These are phyloP conservation scores for Lycopodina hypogea DNA, from an alignment of 37 sponge, comb jelly and placozoan genomes.

Conservation along the genomic window DNA sequence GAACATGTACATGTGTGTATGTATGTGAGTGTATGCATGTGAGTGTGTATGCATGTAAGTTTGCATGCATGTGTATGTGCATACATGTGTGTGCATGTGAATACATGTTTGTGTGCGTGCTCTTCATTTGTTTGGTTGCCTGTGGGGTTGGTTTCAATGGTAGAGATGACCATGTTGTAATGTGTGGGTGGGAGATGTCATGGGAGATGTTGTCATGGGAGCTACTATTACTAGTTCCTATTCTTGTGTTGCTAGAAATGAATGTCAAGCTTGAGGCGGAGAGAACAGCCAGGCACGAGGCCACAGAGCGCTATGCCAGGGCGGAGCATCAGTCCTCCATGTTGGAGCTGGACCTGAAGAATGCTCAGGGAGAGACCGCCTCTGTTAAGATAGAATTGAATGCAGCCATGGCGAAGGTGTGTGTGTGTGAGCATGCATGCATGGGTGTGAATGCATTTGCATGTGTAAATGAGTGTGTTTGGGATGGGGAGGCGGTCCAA, in stretches of 20 bases:
- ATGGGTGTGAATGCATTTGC: conserved; percentile 20
- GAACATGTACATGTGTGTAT: no score
- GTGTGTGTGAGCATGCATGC: neutral
- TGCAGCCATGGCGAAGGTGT: conserved; percentile 18
- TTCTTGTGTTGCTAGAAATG: no score
- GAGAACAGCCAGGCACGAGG: conserved; percentile 18
- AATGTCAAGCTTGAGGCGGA: conserved; percentile 47
- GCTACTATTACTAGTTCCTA: no score
- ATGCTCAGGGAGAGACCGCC: conserved; percentile 23
- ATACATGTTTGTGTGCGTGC: no score
- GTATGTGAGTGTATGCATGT: no score
- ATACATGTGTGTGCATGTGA: no score
- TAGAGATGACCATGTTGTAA: no score
- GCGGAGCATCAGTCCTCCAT: conserved; percentile 52
- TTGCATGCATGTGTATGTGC: no score
- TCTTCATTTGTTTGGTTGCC: no score
- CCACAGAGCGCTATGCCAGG: conserved; percentile 21
- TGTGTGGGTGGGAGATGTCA: neutral
- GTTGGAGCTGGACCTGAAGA: conserved; percentile 61
- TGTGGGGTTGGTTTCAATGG: no score
- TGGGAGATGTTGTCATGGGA: no score
- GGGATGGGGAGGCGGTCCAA: neutral
- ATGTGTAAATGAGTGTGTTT: neutral
- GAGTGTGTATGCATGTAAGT: no score
- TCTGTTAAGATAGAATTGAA: conserved; percentile 19